Evolutionary conservation across 1,140 invertebrate species (phyloP).

Genomic region (Diabrotica virgifera): DNA sequence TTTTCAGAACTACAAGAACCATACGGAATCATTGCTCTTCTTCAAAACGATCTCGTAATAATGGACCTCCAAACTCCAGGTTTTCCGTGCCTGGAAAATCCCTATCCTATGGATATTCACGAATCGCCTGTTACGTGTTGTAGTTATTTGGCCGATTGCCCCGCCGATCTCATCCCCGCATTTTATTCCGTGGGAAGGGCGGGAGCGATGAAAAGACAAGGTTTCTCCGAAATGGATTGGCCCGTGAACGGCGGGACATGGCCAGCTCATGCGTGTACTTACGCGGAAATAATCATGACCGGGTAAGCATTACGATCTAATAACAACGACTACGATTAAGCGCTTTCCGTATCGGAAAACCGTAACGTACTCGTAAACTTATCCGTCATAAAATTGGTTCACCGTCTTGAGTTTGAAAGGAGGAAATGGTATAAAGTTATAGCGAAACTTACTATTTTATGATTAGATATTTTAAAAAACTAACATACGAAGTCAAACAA

Average conservation of each 20-base stretch:
- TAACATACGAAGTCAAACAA: no score
- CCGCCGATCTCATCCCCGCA: constrained; percentile 90
- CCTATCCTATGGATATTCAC: constrained; percentile 98
- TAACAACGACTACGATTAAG: no score
- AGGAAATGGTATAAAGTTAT: no score
- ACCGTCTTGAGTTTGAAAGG: no score
- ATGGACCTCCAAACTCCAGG: constrained; percentile 92
- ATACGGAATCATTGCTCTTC: constrained; percentile 93
- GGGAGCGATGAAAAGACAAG: constrained; percentile 57
- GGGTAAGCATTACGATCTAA: constrained; percentile 58
- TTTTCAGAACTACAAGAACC: constrained; percentile 91
- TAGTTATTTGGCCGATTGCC: constrained; percentile 95
- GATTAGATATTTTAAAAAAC: no score
- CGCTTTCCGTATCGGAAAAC: no score
- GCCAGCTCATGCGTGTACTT: constrained; percentile 89
- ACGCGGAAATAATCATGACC: constrained; percentile 95
- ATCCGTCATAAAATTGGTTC: no score
- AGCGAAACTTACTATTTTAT: no score
- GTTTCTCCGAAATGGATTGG: constrained; percentile 95
- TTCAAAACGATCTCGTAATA: constrained; percentile 97
- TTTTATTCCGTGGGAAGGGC: constrained; percentile 66
- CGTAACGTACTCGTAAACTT: no score
- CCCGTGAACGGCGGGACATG: constrained; percentile 93
- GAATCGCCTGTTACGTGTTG: constrained; percentile 96
- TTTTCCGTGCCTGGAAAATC: constrained; percentile 98